Evolutionary conservation across 2,113 vertebrate species (phyloP), one percentile per base, ranked within the genome.

Genomic region (Clupea harengus): DNA sequence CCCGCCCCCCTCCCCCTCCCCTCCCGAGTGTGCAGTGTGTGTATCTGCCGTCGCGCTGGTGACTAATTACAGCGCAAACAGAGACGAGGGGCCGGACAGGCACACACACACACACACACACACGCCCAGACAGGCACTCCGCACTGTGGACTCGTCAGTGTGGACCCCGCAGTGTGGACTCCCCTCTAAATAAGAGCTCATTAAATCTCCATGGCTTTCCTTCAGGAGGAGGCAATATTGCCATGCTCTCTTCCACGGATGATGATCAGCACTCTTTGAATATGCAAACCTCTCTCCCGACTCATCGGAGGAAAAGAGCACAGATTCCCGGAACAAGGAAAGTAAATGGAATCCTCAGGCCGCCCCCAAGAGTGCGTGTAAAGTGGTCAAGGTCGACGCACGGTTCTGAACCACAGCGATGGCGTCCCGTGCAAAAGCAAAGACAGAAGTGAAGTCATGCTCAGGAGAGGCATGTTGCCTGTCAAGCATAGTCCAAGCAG

Each of bases 1-100:
- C 5, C 2, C 15, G 4, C 15, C 28, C 6, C 28, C 44, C 32
- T 11, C 4, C 39, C 72, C 32, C 15, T 78, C 28, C 32, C 72
- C 72, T 32, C 39, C 44, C 2, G n/a, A 64, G 57, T 64, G 22
- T n/a, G 20, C 57, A 22, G 22, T 67, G 64, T 67, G 64, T 67
- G n/a, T 67, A n/a, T 25, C 25, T 25, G 90, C 84, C 82, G 82
- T 85, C 83, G 80, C 88, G 90, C 89, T 92, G 86, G 90, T 45
- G 75, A 87, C 75, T 92, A 92, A 94, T 93, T 92, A 91, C 89
- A 88, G 81, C 8, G 85, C 88, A 93, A 95, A 93, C 91, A 94
- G 85, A 86, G 64, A 75, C 72, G 85, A 89, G 75, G 81, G 82
- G 81, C 83, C 85, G 32, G 32, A 39, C 85, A 45, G 32, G 17